Evolutionary conservation across 1,140 invertebrate species (phyloP).

Genomic region (Cepaea nemoralis): DNA sequence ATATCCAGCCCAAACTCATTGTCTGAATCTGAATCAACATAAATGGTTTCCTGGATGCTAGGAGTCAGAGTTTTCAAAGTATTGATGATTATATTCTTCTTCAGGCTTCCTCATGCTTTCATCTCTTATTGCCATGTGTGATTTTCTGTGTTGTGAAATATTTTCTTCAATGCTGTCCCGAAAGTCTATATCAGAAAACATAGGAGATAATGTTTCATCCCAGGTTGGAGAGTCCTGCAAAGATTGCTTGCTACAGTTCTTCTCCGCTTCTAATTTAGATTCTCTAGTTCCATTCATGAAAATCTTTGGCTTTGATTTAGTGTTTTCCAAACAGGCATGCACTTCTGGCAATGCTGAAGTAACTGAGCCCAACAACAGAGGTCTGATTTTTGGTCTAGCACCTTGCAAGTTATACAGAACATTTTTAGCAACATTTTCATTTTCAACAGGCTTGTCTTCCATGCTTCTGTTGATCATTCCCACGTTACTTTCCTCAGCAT

Average conservation of each 20-base stretch:
- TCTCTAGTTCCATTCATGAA: not conserved
- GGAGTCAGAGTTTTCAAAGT: not conserved
- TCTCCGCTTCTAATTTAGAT: not conserved
- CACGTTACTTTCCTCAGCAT: not conserved
- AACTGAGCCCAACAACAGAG: not conserved
- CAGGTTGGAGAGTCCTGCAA: not conserved
- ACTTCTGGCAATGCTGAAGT: not conserved
- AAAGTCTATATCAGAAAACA: not conserved
- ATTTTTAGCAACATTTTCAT: not conserved
- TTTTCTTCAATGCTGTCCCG: not conserved
- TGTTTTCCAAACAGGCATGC: not conserved
- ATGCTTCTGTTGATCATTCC: not conserved
- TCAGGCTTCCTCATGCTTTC: not conserved
- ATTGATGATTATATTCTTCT: not conserved
- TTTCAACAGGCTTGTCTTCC: not conserved
- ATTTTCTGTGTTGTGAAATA: not conserved
- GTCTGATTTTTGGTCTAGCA: conserved; percentile 25
- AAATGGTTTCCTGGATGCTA: conserved; percentile 18
- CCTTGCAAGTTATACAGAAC: conserved; percentile 9
- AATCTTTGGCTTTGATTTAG: not conserved
- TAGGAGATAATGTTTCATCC: conserved; percentile 7
- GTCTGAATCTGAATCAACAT: conserved; percentile 30
- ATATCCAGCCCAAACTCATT: not conserved
- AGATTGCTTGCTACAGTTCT: not conserved
- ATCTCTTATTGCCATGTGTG: not conserved